Conservation (phyloP, 2,888 invertebrate genomes). For the Harpagoxenus sublaevis region DNA sequence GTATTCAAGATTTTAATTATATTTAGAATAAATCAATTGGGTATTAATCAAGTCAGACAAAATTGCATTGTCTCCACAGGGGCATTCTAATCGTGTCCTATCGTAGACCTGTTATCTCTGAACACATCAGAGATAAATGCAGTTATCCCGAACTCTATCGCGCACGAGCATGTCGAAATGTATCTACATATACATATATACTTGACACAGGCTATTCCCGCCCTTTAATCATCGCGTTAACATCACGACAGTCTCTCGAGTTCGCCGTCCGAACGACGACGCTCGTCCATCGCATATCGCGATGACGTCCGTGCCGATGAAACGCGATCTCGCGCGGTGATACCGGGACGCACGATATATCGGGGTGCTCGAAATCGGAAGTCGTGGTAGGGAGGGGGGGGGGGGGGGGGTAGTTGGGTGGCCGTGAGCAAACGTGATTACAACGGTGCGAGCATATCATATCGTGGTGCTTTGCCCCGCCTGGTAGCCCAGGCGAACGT, state of each 20-base stretch:
- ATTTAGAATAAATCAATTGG: background rate
- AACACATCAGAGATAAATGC: background rate
- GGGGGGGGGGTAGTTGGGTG: background rate
- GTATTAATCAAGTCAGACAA: background rate
- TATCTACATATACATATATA: background rate
- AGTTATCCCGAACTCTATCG: constrained; percentile 3
- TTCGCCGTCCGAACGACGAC: constrained; percentile 25
- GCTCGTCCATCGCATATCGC: constrained; percentile 34
- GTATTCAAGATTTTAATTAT: background rate
- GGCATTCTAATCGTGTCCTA: background rate
- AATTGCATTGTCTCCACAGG: background rate
- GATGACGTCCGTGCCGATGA: constrained; percentile 35
- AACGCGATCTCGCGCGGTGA: constrained; percentile 21
- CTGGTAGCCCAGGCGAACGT: constrained; percentile 11
- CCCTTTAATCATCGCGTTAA: constrained; percentile 52
- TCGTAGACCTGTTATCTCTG: background rate
- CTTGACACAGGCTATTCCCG: background rate
- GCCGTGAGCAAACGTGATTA: constrained; percentile 36
- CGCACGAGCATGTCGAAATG: constrained; percentile 7
- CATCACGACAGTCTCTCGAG: constrained; percentile 29
- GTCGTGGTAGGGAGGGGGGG: background rate
- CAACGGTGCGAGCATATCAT: constrained; percentile 48
- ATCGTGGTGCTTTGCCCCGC: constrained; percentile 47
- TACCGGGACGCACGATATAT: constrained; percentile 38
- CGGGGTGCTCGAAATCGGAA: constrained; percentile 42